Conservation (phyloP, 2,888 invertebrate genomes). For the Belgica antarctica region DNA sequence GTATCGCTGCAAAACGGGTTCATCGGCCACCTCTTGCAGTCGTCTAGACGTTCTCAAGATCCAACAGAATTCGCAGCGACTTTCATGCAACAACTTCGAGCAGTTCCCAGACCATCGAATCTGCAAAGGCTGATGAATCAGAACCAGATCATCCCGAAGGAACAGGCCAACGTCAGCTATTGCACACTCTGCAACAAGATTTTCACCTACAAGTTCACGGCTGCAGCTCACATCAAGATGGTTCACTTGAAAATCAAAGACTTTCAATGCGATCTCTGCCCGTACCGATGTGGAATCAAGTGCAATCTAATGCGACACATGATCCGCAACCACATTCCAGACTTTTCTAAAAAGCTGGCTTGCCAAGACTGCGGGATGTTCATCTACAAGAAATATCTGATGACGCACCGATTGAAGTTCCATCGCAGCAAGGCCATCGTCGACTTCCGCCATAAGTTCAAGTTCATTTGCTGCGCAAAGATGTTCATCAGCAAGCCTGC, state of each 20-base stretch:
- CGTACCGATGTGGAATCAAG: background rate
- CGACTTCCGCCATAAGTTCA: background rate
- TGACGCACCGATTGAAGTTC: background rate
- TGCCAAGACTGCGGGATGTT: background rate
- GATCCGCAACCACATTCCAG: background rate
- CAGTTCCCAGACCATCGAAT: too few species aligned
- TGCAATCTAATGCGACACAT: background rate
- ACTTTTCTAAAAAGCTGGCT: background rate
- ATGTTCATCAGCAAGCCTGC: background rate
- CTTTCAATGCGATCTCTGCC: background rate
- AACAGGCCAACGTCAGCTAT: too few species aligned
- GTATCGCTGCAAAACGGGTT: background rate
- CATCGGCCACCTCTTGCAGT: background rate
- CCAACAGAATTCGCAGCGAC: too few species aligned
- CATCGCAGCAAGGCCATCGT: background rate
- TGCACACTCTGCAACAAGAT: background rate
- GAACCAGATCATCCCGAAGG: too few species aligned
- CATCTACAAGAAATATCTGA: background rate
- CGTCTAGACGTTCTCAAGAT: too few species aligned
- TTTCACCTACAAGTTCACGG: background rate
- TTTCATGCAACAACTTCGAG: too few species aligned
- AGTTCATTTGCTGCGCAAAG: background rate
- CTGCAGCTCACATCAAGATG: background rate
- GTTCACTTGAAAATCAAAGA: background rate
- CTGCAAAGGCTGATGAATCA: too few species aligned